Evolutionary conservation across 1,140 invertebrate genomes (phyloP), one percentile per base, ranked within the genome.

Genomic region (Cecropterus lyciades): DNA sequence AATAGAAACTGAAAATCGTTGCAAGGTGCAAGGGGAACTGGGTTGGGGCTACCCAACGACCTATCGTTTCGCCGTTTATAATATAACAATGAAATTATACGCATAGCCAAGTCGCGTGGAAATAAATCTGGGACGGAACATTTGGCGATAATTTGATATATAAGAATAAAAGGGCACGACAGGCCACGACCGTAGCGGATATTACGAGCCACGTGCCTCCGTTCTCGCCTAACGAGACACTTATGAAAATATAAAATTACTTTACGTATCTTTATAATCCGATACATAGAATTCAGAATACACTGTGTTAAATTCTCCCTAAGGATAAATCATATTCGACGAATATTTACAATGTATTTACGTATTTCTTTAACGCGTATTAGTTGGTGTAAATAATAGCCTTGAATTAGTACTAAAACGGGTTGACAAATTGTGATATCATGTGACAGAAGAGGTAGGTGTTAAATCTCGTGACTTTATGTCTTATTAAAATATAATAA

Each of bases 81-180:
- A 72, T 77, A 67, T 70, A 65, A 79, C 69, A 72, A 70, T 77
- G 72, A 73, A 75, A 75, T 72, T 72, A 55, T 67, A 45, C 60
- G 9, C 5, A 67, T 65, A 45, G 62, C 56, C 40, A 55, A 66
- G 53, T 53, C 42, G 55, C 64, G 48, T 72, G 65, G 52, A 67
- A 74, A 78, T 75, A 75, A 75, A 80, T 80, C 72, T 72, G 63
- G 66, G 59, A 73, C 67, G 73, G 48, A 75, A 80, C 77, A 80
- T 75, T 82, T 80, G 80, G 76, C 72, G 73, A 79, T 80, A 79
- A 82, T 82, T 82, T 82, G 80, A 80, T 80, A 82, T 82, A 69
- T 69, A 51, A 70, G 75, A 59, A 77, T 75, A 69, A 77, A 77
- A 77, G 49, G 75, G 63, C 64, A 70, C 62, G 67, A 67, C 75